Evolutionary conservation across 2,797 vertebrate genomes (phyloP).

Genomic region (Prunella strophiata): DNA sequence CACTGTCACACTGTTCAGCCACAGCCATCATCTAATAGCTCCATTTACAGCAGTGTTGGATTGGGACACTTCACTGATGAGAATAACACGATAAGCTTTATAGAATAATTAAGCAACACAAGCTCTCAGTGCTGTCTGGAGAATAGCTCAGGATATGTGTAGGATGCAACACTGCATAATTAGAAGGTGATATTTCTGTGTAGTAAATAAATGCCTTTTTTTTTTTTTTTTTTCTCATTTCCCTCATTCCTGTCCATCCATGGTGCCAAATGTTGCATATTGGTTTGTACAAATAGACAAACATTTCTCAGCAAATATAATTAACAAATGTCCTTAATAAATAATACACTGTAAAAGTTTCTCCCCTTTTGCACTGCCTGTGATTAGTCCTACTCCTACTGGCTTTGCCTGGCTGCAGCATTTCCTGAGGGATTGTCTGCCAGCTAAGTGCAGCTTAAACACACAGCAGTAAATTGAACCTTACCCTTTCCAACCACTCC

Average conservation of each 20-base stretch:
- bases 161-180: not conserved
- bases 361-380: not conserved
- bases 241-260: not conserved
- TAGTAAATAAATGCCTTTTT: not conserved
- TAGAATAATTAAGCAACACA: not conserved
- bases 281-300: not conserved
- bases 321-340: not conserved
- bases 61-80: not conserved
- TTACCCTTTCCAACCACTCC: slow-evolving; percentile 34
- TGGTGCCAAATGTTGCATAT: not conserved
- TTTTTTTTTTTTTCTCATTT: not conserved
- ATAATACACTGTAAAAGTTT: not conserved
- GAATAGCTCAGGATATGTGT: not conserved
- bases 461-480: not conserved
- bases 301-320: not conserved
- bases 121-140: not conserved
- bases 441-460: not conserved
- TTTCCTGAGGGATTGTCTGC: not conserved
- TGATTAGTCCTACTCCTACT: not conserved
- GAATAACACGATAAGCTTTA: not conserved
- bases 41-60: not conserved
- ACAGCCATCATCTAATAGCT: not conserved
- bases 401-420: not conserved
- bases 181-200: not conserved
- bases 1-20: not conserved